These are phyloP conservation scores for Garrulus glandarius DNA, from an alignment of 2,797 vertebrate species.

Conservation along the genomic window DNA sequence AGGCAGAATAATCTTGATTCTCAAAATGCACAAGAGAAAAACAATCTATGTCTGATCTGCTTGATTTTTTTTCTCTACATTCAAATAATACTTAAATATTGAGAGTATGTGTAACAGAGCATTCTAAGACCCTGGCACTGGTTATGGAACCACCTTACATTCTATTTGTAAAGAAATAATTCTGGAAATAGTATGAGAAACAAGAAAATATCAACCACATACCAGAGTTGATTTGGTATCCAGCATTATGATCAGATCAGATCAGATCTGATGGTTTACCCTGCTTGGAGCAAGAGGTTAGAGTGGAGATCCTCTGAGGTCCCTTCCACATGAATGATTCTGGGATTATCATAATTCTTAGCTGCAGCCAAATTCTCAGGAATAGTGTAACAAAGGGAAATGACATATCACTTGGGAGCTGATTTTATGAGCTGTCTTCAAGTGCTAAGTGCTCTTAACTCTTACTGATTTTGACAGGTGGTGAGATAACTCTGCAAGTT, in stretches of 20 bases:
- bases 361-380: background rate
- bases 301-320: background rate
- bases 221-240: slow-evolving; percentile 19
- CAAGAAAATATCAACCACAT: background rate
- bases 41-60: background rate
- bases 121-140: background rate
- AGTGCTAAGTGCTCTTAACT: background rate
- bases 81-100: background rate
- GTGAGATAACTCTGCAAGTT: background rate
- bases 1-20: background rate
- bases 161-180: background rate
- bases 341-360: slow-evolving; percentile 31
- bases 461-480: background rate
- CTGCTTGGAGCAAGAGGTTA: background rate
- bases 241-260: background rate
- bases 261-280: too few relatives aligned
- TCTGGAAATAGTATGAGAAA: background rate
- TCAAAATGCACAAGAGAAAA: background rate
- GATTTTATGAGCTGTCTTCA: background rate
- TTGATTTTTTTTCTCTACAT: background rate
- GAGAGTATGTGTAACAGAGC: background rate
- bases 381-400: background rate
- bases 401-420: background rate
- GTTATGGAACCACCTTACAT: background rate
- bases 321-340: background rate